phyloP scores from a whole-genome alignment of 1,140 invertebrate species.

The Zaprionus lachaisei region DNA sequence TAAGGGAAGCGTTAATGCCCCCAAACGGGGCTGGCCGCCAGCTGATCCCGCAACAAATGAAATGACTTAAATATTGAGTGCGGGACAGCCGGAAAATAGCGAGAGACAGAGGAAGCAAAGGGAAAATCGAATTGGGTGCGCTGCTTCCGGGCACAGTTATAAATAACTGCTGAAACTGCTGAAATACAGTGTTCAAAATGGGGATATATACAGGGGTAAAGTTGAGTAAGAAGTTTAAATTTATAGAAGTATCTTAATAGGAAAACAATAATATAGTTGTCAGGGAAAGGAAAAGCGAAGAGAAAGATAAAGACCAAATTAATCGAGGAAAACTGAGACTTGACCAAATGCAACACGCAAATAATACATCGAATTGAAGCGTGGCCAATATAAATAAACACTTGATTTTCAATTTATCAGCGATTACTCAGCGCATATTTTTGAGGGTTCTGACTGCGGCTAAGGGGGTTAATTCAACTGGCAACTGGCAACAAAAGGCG shows the following conservation, averaged over 20 bases:
- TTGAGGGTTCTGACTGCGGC: neutral
- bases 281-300: neutral
- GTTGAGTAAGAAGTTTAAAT: too few species aligned
- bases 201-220: too few species aligned
- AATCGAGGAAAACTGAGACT: constrained; percentile 38
- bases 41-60: constrained; percentile 58
- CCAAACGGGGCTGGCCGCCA: constrained; percentile 39
- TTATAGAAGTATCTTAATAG: neutral
- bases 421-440: constrained; percentile 47
- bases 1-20: constrained; percentile 50
- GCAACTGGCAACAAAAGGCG: constrained; percentile 74
- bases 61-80: constrained; percentile 63
- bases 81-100: constrained; percentile 17
- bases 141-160: constrained; percentile 28
- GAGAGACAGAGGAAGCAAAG: neutral
- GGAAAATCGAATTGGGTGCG: constrained; percentile 37
- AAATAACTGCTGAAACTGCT: constrained; percentile 35
- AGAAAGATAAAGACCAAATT: neutral
- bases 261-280: neutral
- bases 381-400: constrained; percentile 77
- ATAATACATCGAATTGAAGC: constrained; percentile 55
- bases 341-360: constrained; percentile 42
- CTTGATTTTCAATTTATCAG: constrained; percentile 78
- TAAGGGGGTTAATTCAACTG: constrained; percentile 31
- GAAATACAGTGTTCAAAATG: neutral